Base-by-base conservation (phyloP, 2,113 vertebrate genomes). In the Tautogolabrus adspersus region DNA sequence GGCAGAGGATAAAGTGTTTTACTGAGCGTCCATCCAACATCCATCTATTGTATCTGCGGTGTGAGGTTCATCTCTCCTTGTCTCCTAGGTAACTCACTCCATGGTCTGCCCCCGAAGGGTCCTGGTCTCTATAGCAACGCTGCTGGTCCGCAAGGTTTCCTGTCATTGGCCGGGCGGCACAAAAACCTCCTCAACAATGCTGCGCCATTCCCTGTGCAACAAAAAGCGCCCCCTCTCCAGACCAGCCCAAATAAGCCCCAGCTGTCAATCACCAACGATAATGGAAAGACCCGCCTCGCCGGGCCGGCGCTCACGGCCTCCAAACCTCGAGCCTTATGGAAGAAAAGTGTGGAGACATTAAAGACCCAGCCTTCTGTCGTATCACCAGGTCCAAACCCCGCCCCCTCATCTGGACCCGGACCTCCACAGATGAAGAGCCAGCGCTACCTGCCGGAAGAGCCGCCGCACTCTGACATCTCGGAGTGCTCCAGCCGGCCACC, bases 151-250 rank as follows among this genome's bases (percentile, higher is more conserved):
- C 95, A 96, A 74, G 93, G 95, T 0, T 96, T 97, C 85, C 85
- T 96, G 57, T 94, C 96, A 81, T 79, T 93, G 89, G 82, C 92
- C 60, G 91, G 92, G 49, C 93, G 97, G 70, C 96, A 96, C 83
- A 98, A 98, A 88, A 97, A 99, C 89, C 96, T 96, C 84, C 96
- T 98, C 26, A 99, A 97, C 89, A 99, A 98, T 75, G 96, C 96
- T 0, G 95, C 97, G 23, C 93, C 93, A 22, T 93, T 98, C 95
- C 93, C 97, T 82, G 83, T 94, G 92, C 68, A 90, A 73, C 96
- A 95, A 23, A 89, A 92, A 73, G 58, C 13, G 23, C 77, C 88
- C 3, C 83, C 69, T 13, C 82, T 23, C 54, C 89, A 97, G 75
- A 93, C 96, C 67, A 98, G 97, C 88, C 96, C 97, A 63, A 98